Percentiles rank a stretch among this genome's conserved stretches.
Conservation (phyloP, 2,888 invertebrate species). For the Apodemia mormo region DNA sequence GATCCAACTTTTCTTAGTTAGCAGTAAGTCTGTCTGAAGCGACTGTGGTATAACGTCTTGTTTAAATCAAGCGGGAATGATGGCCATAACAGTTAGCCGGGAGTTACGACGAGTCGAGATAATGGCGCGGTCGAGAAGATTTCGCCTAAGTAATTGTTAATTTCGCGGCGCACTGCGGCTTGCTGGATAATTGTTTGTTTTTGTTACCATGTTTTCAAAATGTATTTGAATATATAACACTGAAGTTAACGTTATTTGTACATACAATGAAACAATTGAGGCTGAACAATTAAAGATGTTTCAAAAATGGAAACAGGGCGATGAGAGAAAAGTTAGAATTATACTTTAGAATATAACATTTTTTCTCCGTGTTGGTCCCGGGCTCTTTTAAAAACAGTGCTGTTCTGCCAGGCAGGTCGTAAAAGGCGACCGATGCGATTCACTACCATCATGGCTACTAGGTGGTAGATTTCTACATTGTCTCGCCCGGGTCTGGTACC, state of each 20-base stretch:
- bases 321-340: too few relatives aligned
- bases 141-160: conserved; percentile 74
- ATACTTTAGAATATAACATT: too few relatives aligned
- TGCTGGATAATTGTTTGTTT: conserved; percentile 65
- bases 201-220: conserved; percentile 37
- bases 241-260: not conserved
- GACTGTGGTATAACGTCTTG: conserved; percentile 64
- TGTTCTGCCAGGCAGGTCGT: too few relatives aligned
- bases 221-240: conserved; percentile 3
- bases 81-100: conserved; percentile 73
- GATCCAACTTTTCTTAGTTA: conserved; percentile 26
- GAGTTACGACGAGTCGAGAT: conserved; percentile 64
- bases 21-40: conserved; percentile 37
- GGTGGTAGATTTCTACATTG: too few relatives aligned
- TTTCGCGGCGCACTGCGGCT: conserved; percentile 54
- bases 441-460: too few relatives aligned
- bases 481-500: too few relatives aligned
- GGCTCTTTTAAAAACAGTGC: too few relatives aligned
- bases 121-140: conserved; percentile 64
- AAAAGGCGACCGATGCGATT: too few relatives aligned
- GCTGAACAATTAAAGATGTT: too few relatives aligned
- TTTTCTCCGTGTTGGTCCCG: too few relatives aligned
- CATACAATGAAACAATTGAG: too few relatives aligned
- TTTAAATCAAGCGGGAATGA: conserved; percentile 76
- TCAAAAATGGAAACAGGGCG: too few relatives aligned